Percentiles rank a stretch among this genome's conserved stretches.
These are phyloP conservation scores for Strix occidentalis DNA, from an alignment of 2,797 vertebrate genomes.

Conservation along the genomic window DNA sequence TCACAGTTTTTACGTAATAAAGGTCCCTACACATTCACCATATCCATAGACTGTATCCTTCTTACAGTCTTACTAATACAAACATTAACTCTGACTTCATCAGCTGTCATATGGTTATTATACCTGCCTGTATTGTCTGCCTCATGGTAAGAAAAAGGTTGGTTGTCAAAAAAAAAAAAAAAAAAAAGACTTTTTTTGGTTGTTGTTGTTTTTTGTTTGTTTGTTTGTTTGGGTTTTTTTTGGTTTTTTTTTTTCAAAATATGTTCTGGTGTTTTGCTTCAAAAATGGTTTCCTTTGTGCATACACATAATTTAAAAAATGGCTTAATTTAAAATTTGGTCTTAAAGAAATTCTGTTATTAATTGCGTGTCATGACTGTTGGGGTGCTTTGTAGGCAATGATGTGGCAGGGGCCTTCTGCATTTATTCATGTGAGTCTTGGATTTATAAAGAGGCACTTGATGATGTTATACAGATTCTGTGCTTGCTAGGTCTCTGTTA, in stretches of 20 bases:
- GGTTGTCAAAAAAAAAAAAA: not conserved
- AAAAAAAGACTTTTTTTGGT: not conserved
- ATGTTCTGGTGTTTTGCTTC: fast-evolving
- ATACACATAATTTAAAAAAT: not conserved
- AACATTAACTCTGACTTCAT: not conserved
- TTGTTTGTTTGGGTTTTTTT: too few species aligned
- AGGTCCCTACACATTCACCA: not conserved
- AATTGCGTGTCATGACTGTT: not conserved
- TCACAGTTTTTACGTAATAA: not conserved
- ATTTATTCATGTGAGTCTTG: not conserved
- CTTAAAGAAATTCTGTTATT: not conserved
- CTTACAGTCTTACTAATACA: not conserved
- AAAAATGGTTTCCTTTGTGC: not conserved
- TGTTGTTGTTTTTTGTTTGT: not conserved
- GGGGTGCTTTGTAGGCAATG: not conserved
- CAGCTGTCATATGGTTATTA: not conserved
- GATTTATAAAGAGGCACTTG: not conserved
- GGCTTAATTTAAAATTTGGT: not conserved
- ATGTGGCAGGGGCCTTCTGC: not conserved
- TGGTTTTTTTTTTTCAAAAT: not conserved
- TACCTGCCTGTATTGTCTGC: not conserved
- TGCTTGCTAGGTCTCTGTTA: not conserved
- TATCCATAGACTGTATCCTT: not conserved
- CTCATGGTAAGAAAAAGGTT: not conserved
- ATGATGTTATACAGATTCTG: not conserved